phyloP scores from a whole-genome alignment of 1,140 invertebrate species.

The Bactericera cockerelli region DNA sequence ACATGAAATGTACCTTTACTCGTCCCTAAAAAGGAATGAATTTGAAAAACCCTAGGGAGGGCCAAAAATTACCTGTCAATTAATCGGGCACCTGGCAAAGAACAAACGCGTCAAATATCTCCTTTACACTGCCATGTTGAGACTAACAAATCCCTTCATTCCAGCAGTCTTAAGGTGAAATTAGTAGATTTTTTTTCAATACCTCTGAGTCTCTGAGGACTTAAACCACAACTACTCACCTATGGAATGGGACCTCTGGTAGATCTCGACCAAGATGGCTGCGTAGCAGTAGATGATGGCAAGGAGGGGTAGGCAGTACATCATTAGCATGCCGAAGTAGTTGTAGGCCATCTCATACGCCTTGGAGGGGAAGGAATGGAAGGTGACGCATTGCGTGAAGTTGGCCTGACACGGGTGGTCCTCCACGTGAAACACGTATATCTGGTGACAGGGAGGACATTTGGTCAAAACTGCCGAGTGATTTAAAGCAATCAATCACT shows the following conservation, averaged over 20 bases:
- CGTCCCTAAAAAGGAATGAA: too few relatives aligned
- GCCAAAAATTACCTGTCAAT: too few relatives aligned
- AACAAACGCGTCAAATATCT: too few relatives aligned
- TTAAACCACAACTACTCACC: too few relatives aligned
- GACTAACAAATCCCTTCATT: too few relatives aligned
- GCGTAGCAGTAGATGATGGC: slow-evolving; percentile 75
- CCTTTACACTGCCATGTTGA: too few relatives aligned
- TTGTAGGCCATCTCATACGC: slow-evolving; percentile 56
- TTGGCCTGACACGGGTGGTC: slow-evolving; percentile 52
- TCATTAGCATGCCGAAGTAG: slow-evolving; percentile 58
- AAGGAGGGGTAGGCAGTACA: slow-evolving; percentile 69
- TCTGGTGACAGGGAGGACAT: slow-evolving; percentile 35
- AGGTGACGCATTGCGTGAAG: slow-evolving; percentile 70
- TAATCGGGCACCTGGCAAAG: too few relatives aligned
- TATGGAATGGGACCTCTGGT: slow-evolving; percentile 33
- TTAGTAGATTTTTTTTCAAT: too few relatives aligned
- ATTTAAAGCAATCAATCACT: slow-evolving; percentile 10
- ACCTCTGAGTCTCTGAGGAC: too few relatives aligned
- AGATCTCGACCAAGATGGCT: slow-evolving; percentile 66
- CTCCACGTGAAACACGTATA: slow-evolving; percentile 63
- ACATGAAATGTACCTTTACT: too few relatives aligned
- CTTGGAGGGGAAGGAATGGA: slow-evolving; percentile 47
- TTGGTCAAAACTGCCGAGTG: slow-evolving; percentile 4
- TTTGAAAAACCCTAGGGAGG: too few relatives aligned
- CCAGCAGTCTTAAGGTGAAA: too few relatives aligned